Evolutionary conservation across 2,888 invertebrate species (phyloP), one percentile per base, ranked within the genome.

Genomic region (Thalpophila matura): DNA sequence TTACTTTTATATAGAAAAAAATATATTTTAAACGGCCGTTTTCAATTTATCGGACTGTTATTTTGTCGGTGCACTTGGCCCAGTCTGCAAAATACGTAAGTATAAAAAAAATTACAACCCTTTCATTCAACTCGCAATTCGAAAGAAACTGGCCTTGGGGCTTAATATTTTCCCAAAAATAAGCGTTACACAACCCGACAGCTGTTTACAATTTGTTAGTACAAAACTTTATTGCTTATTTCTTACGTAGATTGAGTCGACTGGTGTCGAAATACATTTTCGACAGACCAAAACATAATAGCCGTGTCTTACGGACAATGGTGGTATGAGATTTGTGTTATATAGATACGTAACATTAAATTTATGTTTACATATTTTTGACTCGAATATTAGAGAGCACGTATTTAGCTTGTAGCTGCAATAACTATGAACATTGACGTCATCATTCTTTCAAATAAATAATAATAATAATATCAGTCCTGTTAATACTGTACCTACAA

Each of bases 251-350:
- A 60, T 60, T 29, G 33, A 50, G 60, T 46, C 50, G 46, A 37
- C 29, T 49, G 14, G 62, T 77, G 64, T 58, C 62, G 77, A 74
- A 77, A 78, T 50, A 54, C 22, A 60, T 77, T 79, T 70, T 77
- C 77, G 63, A 74, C 74, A 70, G 70, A 57, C 58, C 53, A 22
- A 50, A 64, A 49, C 46, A 70, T 70, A 76, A 77, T 73, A 47
- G 57, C 61, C 14, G 57, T 49, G 54, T 58, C 49, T 46, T 59
- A 45, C 40, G 29, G 53, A 74, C 75, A 74, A 70, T 57, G 10
- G 62, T 51, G 24, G 68, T 45, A 24, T 37, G 42, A 29, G 20
- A 47, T 73, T 49, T 65, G 59, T 74, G 33, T 50, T 55, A 71
- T 66, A 64, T 22, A 57, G 63, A 47, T 38, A n/a, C n/a, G n/a